Evolutionary conservation across 2,113 vertebrate genomes (phyloP), one percentile per base, ranked within the genome.

Genomic region (Sylvilagus bachmani): DNA sequence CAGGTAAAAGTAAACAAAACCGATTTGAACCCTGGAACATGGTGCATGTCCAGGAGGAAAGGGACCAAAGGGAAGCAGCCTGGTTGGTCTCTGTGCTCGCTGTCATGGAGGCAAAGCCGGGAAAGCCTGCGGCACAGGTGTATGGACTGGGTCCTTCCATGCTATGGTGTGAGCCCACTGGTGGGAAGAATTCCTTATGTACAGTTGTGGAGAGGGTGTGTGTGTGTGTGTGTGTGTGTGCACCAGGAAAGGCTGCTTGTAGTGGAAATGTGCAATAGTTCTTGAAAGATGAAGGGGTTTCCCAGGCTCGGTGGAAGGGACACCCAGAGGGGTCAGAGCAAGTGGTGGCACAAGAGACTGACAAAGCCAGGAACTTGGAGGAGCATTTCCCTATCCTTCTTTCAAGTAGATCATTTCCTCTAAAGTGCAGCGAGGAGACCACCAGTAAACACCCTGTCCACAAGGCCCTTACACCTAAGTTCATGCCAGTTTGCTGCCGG

Each of bases 121-220:
- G n/a, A 53, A 77, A 49, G 24, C 5, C 86, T 53, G 19, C 21
- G 33, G 6, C n/a, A 16, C 10, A n/a, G 2, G 27, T 13, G 6
- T 77, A 25, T 77, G 29, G 33, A 31, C 19, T 10, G 55, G n/a
- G 71, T 27, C 73, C 73, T 64, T 55, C 38, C 21, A 55, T 6
- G 55, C n/a, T 0, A 8, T 16, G 6, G 25, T 2, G 5, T 21
- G 17, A 66, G 3, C n/a, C 21, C 24, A 6, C 2, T 31, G 25
- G 19, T 25, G 44, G 61, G 71, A 44, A 58, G 71, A 58, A 58
- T 19, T 25, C 61, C 4, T 44, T 11, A 0, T 3, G 25, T 44
- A 27, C 10, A 33, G 27, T 9, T 27, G 4, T 29, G 61, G 51
- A 55, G 33, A 14, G 36, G 33, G 22, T 21, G 3, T 36, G 49